Evolutionary conservation across 2,797 vertebrate species (phyloP), one percentile per base, ranked within the genome.

Genomic region (Cheirogaleus major): DNA sequence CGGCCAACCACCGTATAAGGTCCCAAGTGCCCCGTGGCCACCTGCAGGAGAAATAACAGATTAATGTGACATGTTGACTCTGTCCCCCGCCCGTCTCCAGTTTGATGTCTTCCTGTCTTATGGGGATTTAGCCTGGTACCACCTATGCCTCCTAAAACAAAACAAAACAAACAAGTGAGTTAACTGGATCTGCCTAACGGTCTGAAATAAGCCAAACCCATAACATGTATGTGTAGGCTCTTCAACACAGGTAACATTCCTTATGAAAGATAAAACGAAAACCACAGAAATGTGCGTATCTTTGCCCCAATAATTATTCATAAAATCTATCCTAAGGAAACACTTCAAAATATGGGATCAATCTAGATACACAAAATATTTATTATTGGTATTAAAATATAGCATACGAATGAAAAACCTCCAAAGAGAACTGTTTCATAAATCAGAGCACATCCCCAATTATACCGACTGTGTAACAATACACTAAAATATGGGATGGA

Each of bases 31-130:
- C 50, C 14, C 6, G 1, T 27, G 55, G 38, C 13, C 61, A 14
- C 63, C 35, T 69, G 18, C 4, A 18, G 38, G 61, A 25, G 25
- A 5, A 32, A 9, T 3, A 4, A 0, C 11, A 30, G 35, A 78
- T 30, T 7, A 45, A 4, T 1, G 2, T 11, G 3, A 8, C 11
- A 27, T 1, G 11, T 11, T 35, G 32, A 76, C 25, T 45, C 61
- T 23, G 13, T 35, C 27, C 50, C 38, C 6, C 3, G 6, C 35
- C 14, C 38, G 2, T 50, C n/a, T 75, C 65, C n/a, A 35, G 48
- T 25, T 8, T 32, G 0, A 22, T 0, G 65, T 14, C 38, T 65
- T 59, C 12, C 5, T 22, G 12, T n/a, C 48, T 25, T 35, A 0
- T 27, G 45, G 55, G 7, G 57, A 25, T n/a, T 41, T 35, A 50